Evolutionary conservation across 2,797 vertebrate genomes (phyloP), one percentile per base, ranked within the genome.

Genomic region (Coranthus polyacanthus): DNA sequence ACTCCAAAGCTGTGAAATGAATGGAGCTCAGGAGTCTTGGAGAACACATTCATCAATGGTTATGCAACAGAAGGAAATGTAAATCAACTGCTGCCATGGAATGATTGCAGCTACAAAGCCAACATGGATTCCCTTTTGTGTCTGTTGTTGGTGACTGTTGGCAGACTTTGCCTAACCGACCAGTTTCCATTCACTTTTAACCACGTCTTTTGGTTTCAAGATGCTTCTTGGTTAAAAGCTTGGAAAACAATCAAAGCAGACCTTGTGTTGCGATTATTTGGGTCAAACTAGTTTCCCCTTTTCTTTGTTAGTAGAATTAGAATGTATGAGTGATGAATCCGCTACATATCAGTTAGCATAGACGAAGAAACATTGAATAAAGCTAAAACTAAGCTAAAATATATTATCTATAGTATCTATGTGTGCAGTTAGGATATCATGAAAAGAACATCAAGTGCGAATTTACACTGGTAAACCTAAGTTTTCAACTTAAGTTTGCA

Each of bases 41-140:
- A 13, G 54, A 57, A 43, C 39, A 41, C 26, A 29, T 29, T 29
- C 26, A 29, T 29, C 9, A 8, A 29, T 29, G 26, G 43, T 62
- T 53, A 57, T 49, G 46, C 43, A 75, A 64, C 46, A 55, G 44
- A 56, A 45, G 42, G 42, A 62, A 50, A 56, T 49, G 20, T 17
- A 60, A 59, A 73, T 60, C 12, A 54, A 72, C 45, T 53, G 65
- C 56, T 54, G 79, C 68, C 68, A 65, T 53, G 21, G 38, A 65
- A 68, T 22, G 54, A 61, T 32, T 59, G 68, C 78, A 79, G 69
- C 69, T 79, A 69, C 69, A 76, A 68, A 72, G 69, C 70, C 84
- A 79, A 79, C 72, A 86, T 83, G 78, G 44, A 57, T 36, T 70
- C 62, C 17, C 37, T 50, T 22, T 17, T 51, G 37, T 54, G 42